Percentiles rank a stretch among this genome's conserved stretches.
Conservation (phyloP, 2,113 vertebrate species). For the Myotis davidii region DNA sequence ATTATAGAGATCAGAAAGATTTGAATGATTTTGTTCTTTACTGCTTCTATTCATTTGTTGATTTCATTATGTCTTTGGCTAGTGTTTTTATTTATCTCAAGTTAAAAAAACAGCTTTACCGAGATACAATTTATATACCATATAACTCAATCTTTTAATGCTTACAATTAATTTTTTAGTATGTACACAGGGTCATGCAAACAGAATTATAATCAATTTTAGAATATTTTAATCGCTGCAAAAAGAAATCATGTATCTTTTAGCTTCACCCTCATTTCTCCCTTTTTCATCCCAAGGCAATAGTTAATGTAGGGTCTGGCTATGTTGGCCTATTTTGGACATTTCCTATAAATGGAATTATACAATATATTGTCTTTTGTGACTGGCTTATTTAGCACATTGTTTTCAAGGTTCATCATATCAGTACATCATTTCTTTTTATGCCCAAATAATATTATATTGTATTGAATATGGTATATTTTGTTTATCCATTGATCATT, state of each 20-base stretch:
- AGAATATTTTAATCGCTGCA: neutral
- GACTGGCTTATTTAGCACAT: neutral
- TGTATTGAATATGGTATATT: neutral
- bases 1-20: neutral
- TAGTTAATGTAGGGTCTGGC: neutral
- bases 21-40: slow-evolving; percentile 25
- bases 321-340: neutral
- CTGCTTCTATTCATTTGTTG: neutral
- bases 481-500: neutral
- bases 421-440: neutral
- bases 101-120: neutral
- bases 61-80: neutral
- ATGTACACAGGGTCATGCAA: neutral
- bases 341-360: neutral
- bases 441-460: neutral
- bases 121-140: neutral
- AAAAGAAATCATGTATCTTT: neutral
- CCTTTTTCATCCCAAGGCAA: neutral
- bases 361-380: neutral
- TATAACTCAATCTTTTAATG: neutral
- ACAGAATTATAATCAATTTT: neutral
- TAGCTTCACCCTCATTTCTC: neutral
- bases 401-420: neutral
- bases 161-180: neutral
- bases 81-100: neutral